Base-by-base conservation (phyloP, 2,797 vertebrate species). In the Artibeus lituratus region DNA sequence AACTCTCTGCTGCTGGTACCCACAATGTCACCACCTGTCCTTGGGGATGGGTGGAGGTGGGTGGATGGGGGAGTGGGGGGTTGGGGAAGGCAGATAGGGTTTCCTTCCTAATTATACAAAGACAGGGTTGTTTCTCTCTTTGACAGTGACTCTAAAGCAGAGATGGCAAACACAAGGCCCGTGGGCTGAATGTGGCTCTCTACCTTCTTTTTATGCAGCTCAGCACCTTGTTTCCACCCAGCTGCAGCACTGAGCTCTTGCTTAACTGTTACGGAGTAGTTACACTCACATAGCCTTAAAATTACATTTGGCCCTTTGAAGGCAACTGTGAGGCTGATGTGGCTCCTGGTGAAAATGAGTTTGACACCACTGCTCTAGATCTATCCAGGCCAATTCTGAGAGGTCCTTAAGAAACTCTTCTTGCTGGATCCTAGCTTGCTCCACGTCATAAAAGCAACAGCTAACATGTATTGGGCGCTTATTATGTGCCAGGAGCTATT, bases 1-100 rank as follows among this genome's bases (percentile, higher is more conserved):
- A 67, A 32, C 21, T 39, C 0, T 37, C n/a, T 57, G 51, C 49
- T 19, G 6, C 55, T 55, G 51, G 59, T n/a, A 37, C n/a, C 12
- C 39, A n/a, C 24, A 65, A 77, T 37, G n/a, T 78, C n/a, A 26
- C n/a, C 70, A 35, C 35, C 62, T 57, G 90, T 67, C 69, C 22
- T 87, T 57, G 6, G 24, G 8, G 1, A 51, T 3, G 29, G 6
- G 1, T 0, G 0, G 5, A 5, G 1, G 2, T 4, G 22, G 26
- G 2, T 5, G 8, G 42, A 6, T 2, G 39, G 35, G 11, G 15
- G 14, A 49, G 15, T 49, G 15, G 2, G 49, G 49, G 14, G 3
- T 10, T 1, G 10, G 2, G 8, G 3, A 37, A 37, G 19, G 18
- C 19, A 21, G 12, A 4, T 1, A 70, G 47, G 26, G 11, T 21